Evolutionary conservation across 1,140 invertebrate species (phyloP).

Genomic region (Aphelenchoides avenae): DNA sequence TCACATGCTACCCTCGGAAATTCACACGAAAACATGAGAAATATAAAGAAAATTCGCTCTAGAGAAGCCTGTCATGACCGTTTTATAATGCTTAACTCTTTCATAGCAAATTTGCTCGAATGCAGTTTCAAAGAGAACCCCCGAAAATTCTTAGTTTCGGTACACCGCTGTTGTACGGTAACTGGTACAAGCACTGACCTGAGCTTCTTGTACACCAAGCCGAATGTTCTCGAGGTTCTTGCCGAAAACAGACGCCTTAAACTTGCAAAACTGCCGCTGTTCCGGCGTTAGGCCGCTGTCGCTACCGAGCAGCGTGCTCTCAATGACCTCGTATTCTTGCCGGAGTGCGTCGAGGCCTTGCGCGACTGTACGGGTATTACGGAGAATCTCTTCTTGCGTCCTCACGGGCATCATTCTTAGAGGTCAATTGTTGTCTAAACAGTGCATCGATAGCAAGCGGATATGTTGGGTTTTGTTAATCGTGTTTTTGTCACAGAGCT

Average conservation of each 20-base stretch:
- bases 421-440: conserved; percentile 64
- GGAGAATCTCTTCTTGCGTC: conserved; percentile 95
- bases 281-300: conserved; percentile 58
- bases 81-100: too few relatives aligned
- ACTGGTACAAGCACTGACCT: conserved; percentile 64
- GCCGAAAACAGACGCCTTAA: conserved; percentile 79
- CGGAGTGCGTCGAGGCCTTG: conserved; percentile 71
- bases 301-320: conserved; percentile 27
- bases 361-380: conserved; percentile 87
- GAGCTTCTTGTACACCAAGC: conserved; percentile 87
- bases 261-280: conserved; percentile 68
- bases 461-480: too few relatives aligned
- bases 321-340: conserved; percentile 63
- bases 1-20: too few relatives aligned
- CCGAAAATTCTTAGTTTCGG: too few relatives aligned
- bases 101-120: too few relatives aligned
- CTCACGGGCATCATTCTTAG: conserved; percentile 84
- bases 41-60: too few relatives aligned
- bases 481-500: neutral
- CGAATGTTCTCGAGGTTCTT: conserved; percentile 95
- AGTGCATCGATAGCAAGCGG: too few relatives aligned
- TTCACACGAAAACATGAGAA: too few relatives aligned
- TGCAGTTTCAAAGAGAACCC: too few relatives aligned
- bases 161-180: conserved; percentile 3
- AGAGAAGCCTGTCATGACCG: too few relatives aligned